Base-by-base conservation (phyloP, 1,140 invertebrate genomes). In the Nebria ingens region DNA sequence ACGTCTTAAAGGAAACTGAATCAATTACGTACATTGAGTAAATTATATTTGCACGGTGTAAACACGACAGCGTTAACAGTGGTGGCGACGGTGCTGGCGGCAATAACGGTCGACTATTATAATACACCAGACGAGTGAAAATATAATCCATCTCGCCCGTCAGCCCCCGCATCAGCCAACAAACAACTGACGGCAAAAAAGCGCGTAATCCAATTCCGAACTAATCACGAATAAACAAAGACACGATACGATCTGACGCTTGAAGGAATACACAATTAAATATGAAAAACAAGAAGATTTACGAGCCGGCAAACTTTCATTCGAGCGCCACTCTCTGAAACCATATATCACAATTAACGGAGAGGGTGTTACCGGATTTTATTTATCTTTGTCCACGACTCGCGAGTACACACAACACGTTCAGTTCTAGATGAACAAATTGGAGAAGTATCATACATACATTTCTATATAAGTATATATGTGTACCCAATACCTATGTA, bases 241-340 rank as follows among this genome's bases (percentile, higher is more conserved):
- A 45, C 40, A 45, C 9, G 9, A 45, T 45, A 45, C 9, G 40
- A 12, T 12, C 17, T 12, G 17, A 45, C 40, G 9, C 9, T 4
- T 45, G 40, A 17, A 9, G 17, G 17, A 17, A 12, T 45, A 17
- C 40, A 17, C 9, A 45, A 45, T 45, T 12, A 45, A 45, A 45
- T 45, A 45, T 45, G 40, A 45, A 45, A 29, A 45, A 45, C 40
- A 45, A 17, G 40, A 45, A 45, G 9, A 45, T 17, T 45, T 45
- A 45, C 40, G 17, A 17, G 40, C 17, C 9, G 40, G 17, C 17
- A 45, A 12, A 17, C 9, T 45, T 45, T 45, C 13, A 29, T 29
- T 29, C 25, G 25, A 29, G 25, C 25, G 25, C 25, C 25, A 29
- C 4, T 29, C 25, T 29, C 13, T 29, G 25, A 29, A 12, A 45